Conservation (phyloP, 64 coral and sea anemone species). For the Orbicella faveolata region DNA sequence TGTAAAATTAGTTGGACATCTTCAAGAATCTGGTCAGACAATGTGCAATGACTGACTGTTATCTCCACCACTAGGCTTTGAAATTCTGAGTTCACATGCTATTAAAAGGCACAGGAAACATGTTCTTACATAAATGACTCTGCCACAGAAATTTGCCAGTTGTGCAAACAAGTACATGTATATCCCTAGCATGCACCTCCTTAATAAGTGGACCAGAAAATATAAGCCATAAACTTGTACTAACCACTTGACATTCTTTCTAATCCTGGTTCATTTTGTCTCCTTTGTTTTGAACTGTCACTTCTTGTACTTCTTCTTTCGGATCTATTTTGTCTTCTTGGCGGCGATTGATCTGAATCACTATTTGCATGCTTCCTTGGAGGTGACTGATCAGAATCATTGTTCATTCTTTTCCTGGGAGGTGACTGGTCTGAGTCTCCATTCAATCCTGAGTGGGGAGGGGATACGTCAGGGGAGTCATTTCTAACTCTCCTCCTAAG, state of each 20-base stretch:
- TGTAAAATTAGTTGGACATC: too few relatives aligned
- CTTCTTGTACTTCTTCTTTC: neutral
- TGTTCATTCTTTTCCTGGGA: constrained; percentile 17
- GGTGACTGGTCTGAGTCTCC: constrained; percentile 41
- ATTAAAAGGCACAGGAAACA: too few relatives aligned
- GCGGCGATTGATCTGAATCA: constrained; percentile 65
- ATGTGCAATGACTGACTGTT: too few relatives aligned
- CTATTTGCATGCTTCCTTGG: constrained; percentile 27
- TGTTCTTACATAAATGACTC: too few relatives aligned
- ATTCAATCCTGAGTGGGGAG: constrained; percentile 30
- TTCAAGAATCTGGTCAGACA: too few relatives aligned
- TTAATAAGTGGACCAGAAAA: too few relatives aligned
- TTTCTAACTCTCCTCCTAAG: neutral
- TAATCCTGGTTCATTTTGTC: neutral
- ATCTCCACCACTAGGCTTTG: too few relatives aligned
- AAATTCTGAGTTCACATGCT: too few relatives aligned
- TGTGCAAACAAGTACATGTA: too few relatives aligned
- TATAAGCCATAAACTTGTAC: neutral
- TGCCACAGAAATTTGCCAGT: too few relatives aligned
- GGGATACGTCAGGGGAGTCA: constrained; percentile 60
- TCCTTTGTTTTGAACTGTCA: neutral
- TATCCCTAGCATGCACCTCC: too few relatives aligned
- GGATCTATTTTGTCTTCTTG: constrained; percentile 20
- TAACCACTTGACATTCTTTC: constrained; percentile 42
- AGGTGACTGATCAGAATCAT: constrained; percentile 67